Evolutionary conservation across 1,140 invertebrate species (phyloP), one percentile per base, ranked within the genome.

Genomic region (Caenorhabditis briggsae): DNA sequence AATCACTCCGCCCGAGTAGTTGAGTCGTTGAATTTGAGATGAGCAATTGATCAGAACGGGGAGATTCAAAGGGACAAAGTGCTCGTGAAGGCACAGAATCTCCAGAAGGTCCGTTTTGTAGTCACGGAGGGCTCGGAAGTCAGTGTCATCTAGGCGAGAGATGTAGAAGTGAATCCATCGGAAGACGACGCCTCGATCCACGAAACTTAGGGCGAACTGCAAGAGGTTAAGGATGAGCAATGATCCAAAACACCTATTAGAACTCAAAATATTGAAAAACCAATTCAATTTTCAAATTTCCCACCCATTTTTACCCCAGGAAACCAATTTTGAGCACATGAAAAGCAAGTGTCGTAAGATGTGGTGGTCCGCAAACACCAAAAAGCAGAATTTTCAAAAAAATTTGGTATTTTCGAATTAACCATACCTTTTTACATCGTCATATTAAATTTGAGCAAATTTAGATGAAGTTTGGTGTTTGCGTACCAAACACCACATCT

Each of bases 111-210:
- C 90, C 5, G 91, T 82, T 82, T 92, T 92, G 61, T 90, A 92
- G 61, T 89, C 78, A 16, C 90, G 61, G 25, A 92, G 87, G 12
- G 87, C 64, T 46, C 89, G 93, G 0, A 95, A 94, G 93, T 97
- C 96, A 16, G 95, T 96, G 0, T 95, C 94, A 88, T 95, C 95
- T 92, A 97, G 97, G 90, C 95, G 96, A 61, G 95, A 95, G 90
- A 98, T 94, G 91, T 97, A 96, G 70, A 94, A 94, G 90, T 96
- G 96, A 83, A 98, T 95, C 88, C 97, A 93, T 86, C 95, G 94
- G 91, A 98, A 97, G 20, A 97, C 95, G 92, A 96, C 96, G 41
- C 96, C 96, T 88, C 97, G 94, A 93, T 98, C 96, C 95, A 97
- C 96, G 89, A 97, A 95, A 16, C 95, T 96, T 56, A 98, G 94